Evolutionary conservation across 2,113 vertebrate genomes (phyloP).

Genomic region (Poecile atricapillus): DNA sequence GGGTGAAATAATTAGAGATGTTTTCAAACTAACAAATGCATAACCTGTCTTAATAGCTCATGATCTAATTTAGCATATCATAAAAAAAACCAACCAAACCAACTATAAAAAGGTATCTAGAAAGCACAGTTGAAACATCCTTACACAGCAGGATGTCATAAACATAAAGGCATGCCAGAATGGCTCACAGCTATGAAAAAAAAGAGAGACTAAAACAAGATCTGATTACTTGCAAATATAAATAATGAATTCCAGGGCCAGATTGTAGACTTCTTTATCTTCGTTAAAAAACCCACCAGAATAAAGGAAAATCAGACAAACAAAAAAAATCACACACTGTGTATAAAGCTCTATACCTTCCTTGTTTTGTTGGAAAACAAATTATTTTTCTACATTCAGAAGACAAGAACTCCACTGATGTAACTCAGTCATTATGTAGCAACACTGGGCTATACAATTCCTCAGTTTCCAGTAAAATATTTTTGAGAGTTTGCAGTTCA

Average conservation of each 20-base stretch:
- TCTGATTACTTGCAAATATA: slow-evolving; percentile 64
- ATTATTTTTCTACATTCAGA: not conserved
- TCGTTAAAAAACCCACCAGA: slow-evolving; percentile 11
- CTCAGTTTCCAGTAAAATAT: not conserved
- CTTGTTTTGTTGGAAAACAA: not conserved
- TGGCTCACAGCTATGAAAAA: slow-evolving; percentile 40
- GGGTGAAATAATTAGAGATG: slow-evolving; percentile 65
- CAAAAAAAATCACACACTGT: not conserved
- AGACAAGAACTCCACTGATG: not conserved
- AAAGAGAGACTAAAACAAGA: slow-evolving; percentile 31
- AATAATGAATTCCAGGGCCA: slow-evolving; percentile 57
- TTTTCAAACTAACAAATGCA: slow-evolving; percentile 65
- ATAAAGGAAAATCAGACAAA: not conserved
- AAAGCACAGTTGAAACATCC: slow-evolving; percentile 58
- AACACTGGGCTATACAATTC: not conserved
- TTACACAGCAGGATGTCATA: slow-evolving; percentile 70
- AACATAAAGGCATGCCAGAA: slow-evolving; percentile 65
- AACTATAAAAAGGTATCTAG: slow-evolving; percentile 61
- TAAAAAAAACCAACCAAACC: not conserved
- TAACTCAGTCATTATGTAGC: not conserved
- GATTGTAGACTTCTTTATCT: slow-evolving; percentile 40
- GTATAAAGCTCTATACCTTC: not conserved
- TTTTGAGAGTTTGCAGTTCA: not conserved
- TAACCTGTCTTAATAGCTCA: slow-evolving; percentile 64
- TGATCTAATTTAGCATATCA: slow-evolving; percentile 61